Conservation (phyloP, 2,113 vertebrate species). For the Neomonachus schauinslandi region DNA sequence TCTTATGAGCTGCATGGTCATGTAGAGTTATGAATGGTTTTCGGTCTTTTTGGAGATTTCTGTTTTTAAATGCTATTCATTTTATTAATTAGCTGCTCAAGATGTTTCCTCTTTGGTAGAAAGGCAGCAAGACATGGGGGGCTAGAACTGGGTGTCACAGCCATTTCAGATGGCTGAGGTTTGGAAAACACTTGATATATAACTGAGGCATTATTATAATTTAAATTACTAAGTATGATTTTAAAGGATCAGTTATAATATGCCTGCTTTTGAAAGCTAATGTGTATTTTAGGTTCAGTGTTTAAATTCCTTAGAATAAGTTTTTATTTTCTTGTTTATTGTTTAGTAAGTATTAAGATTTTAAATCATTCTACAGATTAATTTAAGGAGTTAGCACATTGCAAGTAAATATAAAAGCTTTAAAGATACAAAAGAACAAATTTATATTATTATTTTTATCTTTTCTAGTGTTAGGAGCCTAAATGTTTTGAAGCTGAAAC, state of each 20-base stretch:
- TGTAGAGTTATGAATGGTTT: not conserved
- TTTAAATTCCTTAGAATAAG: conserved; percentile 58
- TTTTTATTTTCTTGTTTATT: conserved; percentile 62
- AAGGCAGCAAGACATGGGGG: not conserved
- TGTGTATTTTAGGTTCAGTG: conserved; percentile 48
- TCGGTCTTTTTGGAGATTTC: not conserved
- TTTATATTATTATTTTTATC: conserved; percentile 81
- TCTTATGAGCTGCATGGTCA: not conserved
- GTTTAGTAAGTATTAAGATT: conserved; percentile 60
- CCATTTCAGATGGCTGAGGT: not conserved
- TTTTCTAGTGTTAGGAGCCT: conserved; percentile 63
- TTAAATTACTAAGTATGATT: conserved; percentile 21
- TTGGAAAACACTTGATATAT: not conserved
- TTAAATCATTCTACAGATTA: conserved; percentile 66
- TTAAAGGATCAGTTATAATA: conserved; percentile 52
- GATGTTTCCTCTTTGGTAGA: not conserved
- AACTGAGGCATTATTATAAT: not conserved
- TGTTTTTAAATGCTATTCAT: not conserved
- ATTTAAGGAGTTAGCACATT: conserved; percentile 55
- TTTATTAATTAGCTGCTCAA: conserved; percentile 1
- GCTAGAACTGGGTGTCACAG: not conserved
- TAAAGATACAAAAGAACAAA: conserved; percentile 64
- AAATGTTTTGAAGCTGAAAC: conserved; percentile 76
- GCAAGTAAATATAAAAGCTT: conserved; percentile 55
- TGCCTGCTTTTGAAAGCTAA: conserved; percentile 48